These are phyloP conservation scores for Neotoxoptera formosana DNA, from an alignment of 1,140 invertebrate species.

Conservation along the genomic window DNA sequence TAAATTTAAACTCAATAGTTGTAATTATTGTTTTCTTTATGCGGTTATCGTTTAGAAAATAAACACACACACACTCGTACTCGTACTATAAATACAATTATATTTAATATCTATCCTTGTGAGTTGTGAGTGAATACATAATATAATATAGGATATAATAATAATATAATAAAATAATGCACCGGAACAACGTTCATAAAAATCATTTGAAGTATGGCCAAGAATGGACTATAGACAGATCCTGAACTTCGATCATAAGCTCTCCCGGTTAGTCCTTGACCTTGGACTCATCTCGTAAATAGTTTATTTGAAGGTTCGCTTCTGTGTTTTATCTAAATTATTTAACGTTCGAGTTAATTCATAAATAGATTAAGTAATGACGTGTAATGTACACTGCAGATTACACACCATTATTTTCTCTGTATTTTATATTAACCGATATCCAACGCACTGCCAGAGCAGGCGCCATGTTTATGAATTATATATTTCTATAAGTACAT, in stretches of 20 bases:
- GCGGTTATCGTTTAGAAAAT: not conserved
- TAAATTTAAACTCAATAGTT: not conserved
- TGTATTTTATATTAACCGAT: not conserved
- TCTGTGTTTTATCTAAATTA: conserved; percentile 29
- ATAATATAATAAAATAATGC: not conserved
- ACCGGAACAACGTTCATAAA: not conserved
- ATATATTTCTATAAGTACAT: not conserved
- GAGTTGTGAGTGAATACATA: too few species aligned
- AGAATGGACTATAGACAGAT: conserved; percentile 23
- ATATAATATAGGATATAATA: not conserved
- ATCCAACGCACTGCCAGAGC: not conserved
- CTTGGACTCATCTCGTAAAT: conserved; percentile 38
- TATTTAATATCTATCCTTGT: not conserved
- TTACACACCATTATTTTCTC: not conserved
- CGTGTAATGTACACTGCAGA: not conserved
- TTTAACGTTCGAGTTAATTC: not conserved
- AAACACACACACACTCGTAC: not conserved
- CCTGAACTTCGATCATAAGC: conserved; percentile 30
- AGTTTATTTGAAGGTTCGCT: conserved; percentile 28
- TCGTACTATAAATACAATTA: not conserved
- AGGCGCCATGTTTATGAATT: not conserved
- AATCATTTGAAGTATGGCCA: conserved; percentile 30
- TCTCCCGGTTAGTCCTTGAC: conserved; percentile 2
- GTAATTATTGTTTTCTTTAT: not conserved
- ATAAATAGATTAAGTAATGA: not conserved